Base-by-base conservation (phyloP, 92 coral and sea anemone genomes). In the Porites divaricata region DNA sequence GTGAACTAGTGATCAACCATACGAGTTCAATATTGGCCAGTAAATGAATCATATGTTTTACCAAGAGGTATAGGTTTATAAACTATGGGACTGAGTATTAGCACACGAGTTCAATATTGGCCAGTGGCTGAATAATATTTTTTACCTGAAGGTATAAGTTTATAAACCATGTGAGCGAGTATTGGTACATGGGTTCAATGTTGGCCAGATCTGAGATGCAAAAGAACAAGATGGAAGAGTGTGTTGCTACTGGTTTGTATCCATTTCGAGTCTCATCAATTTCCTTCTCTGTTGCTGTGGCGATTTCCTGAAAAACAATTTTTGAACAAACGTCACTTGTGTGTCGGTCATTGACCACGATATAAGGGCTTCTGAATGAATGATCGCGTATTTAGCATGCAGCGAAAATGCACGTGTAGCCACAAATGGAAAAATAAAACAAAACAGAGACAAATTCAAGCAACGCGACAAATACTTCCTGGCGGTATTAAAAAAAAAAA, bases 111-210 rank as follows among this genome's bases (percentile, higher is more conserved):
- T 13, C 59, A 54, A 54, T 54, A 54, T 8, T 54, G 59, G 59
- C 17, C 59, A 12, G 12, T 54, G 12, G 10, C 16, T 54, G 59
- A 13, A 54, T 54, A 54, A 54, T 12, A 54, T 54, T 2, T 54
- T 54, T 54, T 54, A 54, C 59, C 59, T 54, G 59, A 1, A 54
- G 59, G 71, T 97, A 97, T 5, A 97, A 87, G 76, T 97, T 97
- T 24, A 97, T 97, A 63, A 97, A 97, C 99, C 99, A 97, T 4
- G 94, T 91, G 13, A 97, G 93, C 4, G 99, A 97, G 87, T 97
- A 97, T 83, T 97, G 99, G 87, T 97, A 97, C 99, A 97, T 97
- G 9, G 99, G 99, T 79, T 97, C 99, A 58, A 97, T 97, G 72
- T 87, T 97, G 77, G 99, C 99, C 81, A 97, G 83, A 81, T 97